These are phyloP conservation scores for Calameuta idolon DNA, from an alignment of 2,888 invertebrate species.

Conservation along the genomic window DNA sequence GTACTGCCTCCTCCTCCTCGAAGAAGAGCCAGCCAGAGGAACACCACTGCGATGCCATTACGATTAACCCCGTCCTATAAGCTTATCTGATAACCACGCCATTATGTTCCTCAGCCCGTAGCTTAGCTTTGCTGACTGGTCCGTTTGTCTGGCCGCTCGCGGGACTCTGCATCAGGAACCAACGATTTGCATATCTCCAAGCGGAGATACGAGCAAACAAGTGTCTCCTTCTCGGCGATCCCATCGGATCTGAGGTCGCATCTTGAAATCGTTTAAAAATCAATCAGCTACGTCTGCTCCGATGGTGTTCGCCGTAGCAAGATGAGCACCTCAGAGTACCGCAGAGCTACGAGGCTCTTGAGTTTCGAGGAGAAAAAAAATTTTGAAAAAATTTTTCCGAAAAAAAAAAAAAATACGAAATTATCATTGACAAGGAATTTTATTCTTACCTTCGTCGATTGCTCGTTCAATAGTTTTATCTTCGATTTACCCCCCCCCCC, in stretches of 20 bases:
- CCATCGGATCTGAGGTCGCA: slow-evolving; percentile 34
- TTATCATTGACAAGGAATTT: not conserved
- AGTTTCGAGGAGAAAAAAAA: slow-evolving; percentile 23
- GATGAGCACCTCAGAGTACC: not conserved
- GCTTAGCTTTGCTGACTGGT: slow-evolving; percentile 53
- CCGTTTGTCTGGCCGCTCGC: slow-evolving; percentile 58
- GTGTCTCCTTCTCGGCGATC: slow-evolving; percentile 40
- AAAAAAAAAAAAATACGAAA: slow-evolving; percentile 15
- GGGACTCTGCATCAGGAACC: slow-evolving; percentile 21
- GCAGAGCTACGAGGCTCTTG: not conserved
- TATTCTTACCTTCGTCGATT: not conserved
- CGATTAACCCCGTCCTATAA: slow-evolving; percentile 61
- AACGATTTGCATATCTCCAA: slow-evolving; percentile 51
- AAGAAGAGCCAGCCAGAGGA: slow-evolving; percentile 34
- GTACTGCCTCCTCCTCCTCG: slow-evolving; percentile 19
- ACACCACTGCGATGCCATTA: slow-evolving; percentile 63
- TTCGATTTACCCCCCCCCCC: not conserved
- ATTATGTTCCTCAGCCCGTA: slow-evolving; percentile 49
- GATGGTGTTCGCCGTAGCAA: slow-evolving; percentile 1
- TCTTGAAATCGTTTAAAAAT: slow-evolving; percentile 45
- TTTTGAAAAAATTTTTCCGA: slow-evolving; percentile 22
- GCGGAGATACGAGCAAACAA: slow-evolving; percentile 51
- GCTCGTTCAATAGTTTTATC: not conserved
- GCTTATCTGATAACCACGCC: slow-evolving; percentile 62
- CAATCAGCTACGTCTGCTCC: slow-evolving; percentile 33